Conservation (phyloP, 2,888 invertebrate genomes). For the Eubasilissa splendida region DNA sequence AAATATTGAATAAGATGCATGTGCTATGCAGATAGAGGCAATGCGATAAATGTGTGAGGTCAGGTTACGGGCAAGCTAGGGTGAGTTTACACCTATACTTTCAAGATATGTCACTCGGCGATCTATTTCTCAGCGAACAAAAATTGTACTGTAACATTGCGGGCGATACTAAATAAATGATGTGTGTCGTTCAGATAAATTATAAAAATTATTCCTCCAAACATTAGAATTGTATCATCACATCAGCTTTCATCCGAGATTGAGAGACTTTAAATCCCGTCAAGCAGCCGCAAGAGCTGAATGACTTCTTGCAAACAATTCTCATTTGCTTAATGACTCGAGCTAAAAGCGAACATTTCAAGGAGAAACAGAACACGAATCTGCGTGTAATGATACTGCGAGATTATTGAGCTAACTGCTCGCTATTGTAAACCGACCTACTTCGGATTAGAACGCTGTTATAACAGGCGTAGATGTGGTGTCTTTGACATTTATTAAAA, state of each 20-base stretch:
- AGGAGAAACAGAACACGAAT: slow-evolving; percentile 34
- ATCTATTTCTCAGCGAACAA: too few relatives aligned
- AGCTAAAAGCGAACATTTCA: slow-evolving; percentile 13
- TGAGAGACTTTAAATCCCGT: not conserved
- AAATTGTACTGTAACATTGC: too few relatives aligned
- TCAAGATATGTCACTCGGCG: too few relatives aligned
- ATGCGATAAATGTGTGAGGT: too few relatives aligned
- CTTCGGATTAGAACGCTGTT: slow-evolving; percentile 24
- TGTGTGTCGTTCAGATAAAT: not conserved
- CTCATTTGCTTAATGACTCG: not conserved
- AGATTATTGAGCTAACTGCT: slow-evolving; percentile 27
- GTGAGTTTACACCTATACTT: too few relatives aligned
- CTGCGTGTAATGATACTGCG: slow-evolving; percentile 20
- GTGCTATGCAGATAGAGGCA: too few relatives aligned
- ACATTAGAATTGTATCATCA: not conserved
- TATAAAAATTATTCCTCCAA: not conserved
- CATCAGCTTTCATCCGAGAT: not conserved
- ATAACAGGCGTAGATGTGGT: slow-evolving; percentile 1
- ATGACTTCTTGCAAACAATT: slow-evolving; percentile 10
- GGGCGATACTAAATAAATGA: too few relatives aligned
- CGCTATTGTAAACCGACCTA: slow-evolving; percentile 9
- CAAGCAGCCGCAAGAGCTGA: not conserved
- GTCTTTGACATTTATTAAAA: slow-evolving; percentile 2
- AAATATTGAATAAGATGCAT: too few relatives aligned
- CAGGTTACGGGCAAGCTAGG: too few relatives aligned